These are phyloP conservation scores for Rhombomys opimus DNA, from an alignment of 2,113 vertebrate genomes.

Conservation along the genomic window DNA sequence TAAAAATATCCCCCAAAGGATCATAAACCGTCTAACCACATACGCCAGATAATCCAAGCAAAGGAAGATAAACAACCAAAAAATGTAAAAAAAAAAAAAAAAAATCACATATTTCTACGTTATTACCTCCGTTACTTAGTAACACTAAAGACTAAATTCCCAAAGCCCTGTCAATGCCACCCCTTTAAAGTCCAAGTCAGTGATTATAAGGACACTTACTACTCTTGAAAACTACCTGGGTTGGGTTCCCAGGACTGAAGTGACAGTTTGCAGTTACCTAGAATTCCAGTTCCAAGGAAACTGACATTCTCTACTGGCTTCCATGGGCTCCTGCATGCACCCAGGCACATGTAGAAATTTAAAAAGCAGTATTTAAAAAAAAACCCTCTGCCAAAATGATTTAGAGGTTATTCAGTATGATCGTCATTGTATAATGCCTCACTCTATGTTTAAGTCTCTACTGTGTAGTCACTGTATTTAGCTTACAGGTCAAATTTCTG, in stretches of 20 bases:
- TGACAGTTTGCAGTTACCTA: not conserved
- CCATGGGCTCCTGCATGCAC: not conserved
- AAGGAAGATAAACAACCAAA: not conserved
- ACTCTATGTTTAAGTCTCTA: not conserved
- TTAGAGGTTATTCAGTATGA: conserved; percentile 19
- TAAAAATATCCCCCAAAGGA: conserved; percentile 58
- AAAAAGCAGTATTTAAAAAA: not conserved
- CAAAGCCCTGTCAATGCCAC: not conserved
- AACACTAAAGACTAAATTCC: conserved; percentile 44
- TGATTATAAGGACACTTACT: not conserved
- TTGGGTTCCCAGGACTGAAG: not conserved
- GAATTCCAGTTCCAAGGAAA: not conserved
- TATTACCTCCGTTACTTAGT: conserved; percentile 8
- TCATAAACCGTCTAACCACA: conserved; percentile 51
- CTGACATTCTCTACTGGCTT: not conserved
- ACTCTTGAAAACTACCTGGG: not conserved
- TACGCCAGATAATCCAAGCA: conserved; percentile 45
- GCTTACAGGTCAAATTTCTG: conserved; percentile 22
- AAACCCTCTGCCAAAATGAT: conserved; percentile 18
- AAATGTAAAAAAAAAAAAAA: not conserved
- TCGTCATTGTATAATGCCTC: not conserved
- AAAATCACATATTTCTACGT: not conserved
- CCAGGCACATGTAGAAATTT: not conserved
- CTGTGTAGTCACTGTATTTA: not conserved
- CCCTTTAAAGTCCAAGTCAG: conserved; percentile 7